Percentiles rank a stretch among this genome's conserved stretches.
These are phyloP conservation scores for Falco cherrug DNA, from an alignment of 2,797 vertebrate species.

Conservation along the genomic window DNA sequence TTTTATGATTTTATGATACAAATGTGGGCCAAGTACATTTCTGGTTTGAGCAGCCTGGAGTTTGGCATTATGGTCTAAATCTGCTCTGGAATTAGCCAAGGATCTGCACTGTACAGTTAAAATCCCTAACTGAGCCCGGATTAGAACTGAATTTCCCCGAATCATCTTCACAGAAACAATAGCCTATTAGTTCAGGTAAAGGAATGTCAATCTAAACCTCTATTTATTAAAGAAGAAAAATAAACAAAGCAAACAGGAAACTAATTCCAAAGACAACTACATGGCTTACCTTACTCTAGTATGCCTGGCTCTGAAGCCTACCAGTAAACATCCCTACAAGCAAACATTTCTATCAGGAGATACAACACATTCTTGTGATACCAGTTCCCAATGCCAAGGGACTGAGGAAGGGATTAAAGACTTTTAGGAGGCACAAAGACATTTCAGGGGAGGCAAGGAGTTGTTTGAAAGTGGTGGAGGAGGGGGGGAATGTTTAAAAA, in stretches of 20 bases:
- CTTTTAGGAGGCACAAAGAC: background rate
- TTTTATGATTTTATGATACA: background rate
- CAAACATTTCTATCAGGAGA: slow-evolving; percentile 25
- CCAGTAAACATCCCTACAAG: slow-evolving; percentile 13
- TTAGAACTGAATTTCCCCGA: slow-evolving; percentile 41
- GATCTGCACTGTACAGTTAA: background rate
- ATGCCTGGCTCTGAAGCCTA: background rate
- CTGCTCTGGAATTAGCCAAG: slow-evolving; percentile 18
- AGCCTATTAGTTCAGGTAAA: background rate
- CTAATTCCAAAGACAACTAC: background rate
- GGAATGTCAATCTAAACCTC: slow-evolving; percentile 8
- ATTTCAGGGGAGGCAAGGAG: background rate
- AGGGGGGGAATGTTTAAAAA: background rate
- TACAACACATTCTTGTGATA: background rate
- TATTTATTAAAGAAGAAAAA: slow-evolving; percentile 15
- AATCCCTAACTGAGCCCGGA: slow-evolving; percentile 12
- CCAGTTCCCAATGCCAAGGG: background rate
- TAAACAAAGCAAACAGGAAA: slow-evolving; percentile 2
- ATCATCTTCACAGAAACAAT: slow-evolving; percentile 28
- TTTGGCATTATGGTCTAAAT: slow-evolving; percentile 12
- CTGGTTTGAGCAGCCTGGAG: background rate
- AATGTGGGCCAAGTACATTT: background rate
- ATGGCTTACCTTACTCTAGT: background rate
- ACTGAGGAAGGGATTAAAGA: background rate
- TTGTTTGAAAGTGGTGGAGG: background rate